Evolutionary conservation across 2,888 invertebrate genomes (phyloP), one percentile per base, ranked within the genome.

Genomic region (Phymatocera aterrima): DNA sequence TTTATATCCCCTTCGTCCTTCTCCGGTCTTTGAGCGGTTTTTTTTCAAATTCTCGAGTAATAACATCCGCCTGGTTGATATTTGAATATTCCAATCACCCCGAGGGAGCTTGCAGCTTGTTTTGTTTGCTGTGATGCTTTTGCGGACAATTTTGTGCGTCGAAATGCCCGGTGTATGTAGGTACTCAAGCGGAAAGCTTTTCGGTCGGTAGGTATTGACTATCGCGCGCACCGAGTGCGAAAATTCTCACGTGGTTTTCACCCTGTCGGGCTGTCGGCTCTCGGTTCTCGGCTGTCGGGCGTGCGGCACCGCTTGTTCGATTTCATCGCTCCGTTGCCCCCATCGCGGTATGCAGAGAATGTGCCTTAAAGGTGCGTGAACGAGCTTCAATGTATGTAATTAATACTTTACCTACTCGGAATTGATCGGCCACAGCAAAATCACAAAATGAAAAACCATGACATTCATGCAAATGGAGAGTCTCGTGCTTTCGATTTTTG

Each of bases 211-310:
- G 61, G 72, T 72, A 72, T 72, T 48, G 72, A 72, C 72, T 72
- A 72, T 72, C 72, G 72, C 72, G 48, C 31, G 70, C 51, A 43
- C 72, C 72, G 72, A 72, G 72, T 72, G 72, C 72, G 72, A 72
- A 72, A 51, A 72, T 72, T 72, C 72, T 72, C 72, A 72, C 72
- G 72, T 72, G 72, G 72, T 72, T 72, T 72, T 72, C 48, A 51
- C 72, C 72, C 31, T 51, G 72, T 72, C n/a, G n/a, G 18, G 18
- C 12, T 43, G 43, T 43, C 12, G 8, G 43, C 6, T 43, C 12
- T 43, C 43, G n/a, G n/a, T n/a, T n/a, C n/a, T n/a, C 43, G 43
- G 8, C 15, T 12, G 8, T 43, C 15, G 57, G 15, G 28, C 15
- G 57, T 28, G 37, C 37, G 37, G 64, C 37, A 37, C 64, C 37